Evolutionary conservation across 2,888 invertebrate genomes (phyloP).

Genomic region (Troilus luridus): DNA sequence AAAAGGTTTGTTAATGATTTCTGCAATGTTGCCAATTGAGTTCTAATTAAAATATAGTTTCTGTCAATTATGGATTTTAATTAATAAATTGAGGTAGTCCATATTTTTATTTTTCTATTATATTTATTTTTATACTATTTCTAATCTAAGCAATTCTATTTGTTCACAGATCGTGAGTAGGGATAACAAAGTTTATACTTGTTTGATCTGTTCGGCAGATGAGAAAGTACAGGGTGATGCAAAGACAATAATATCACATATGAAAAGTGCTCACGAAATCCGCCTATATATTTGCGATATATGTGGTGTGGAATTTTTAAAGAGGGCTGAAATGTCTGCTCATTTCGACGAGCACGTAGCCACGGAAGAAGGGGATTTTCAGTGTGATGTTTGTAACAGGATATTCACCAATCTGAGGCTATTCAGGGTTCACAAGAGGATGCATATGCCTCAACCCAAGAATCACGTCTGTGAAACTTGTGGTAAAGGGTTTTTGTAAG

Average conservation of each 20-base stretch:
- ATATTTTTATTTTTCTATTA: neutral
- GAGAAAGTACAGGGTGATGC: slow-evolving; percentile 72
- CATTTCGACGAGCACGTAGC: slow-evolving; percentile 75
- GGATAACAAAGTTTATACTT: slow-evolving; percentile 72
- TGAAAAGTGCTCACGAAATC: slow-evolving; percentile 75
- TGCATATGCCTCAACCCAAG: slow-evolving; percentile 76
- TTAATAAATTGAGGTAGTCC: no score
- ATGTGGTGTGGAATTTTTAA: slow-evolving; percentile 78
- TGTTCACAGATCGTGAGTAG: slow-evolving; percentile 66
- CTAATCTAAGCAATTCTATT: neutral
- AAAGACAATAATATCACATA: slow-evolving; percentile 75
- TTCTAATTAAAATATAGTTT: no score
- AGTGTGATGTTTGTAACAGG: slow-evolving; percentile 76
- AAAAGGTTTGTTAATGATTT: no score
- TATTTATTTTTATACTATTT: slow-evolving; percentile 59
- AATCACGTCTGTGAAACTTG: slow-evolving; percentile 78
- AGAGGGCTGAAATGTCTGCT: slow-evolving; percentile 75
- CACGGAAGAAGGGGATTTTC: slow-evolving; percentile 76
- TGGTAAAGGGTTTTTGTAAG: slow-evolving; percentile 76
- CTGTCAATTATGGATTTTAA: no score
- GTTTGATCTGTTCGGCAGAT: slow-evolving; percentile 71
- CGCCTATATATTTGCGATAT: slow-evolving; percentile 80
- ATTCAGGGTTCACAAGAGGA: slow-evolving; percentile 77
- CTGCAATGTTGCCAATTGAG: no score
- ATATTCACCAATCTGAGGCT: slow-evolving; percentile 76